Percentiles rank a stretch among this genome's conserved stretches.
These are phyloP conservation scores for Chromobotia macracanthus DNA, from an alignment of 2,797 vertebrate species.

Conservation along the genomic window DNA sequence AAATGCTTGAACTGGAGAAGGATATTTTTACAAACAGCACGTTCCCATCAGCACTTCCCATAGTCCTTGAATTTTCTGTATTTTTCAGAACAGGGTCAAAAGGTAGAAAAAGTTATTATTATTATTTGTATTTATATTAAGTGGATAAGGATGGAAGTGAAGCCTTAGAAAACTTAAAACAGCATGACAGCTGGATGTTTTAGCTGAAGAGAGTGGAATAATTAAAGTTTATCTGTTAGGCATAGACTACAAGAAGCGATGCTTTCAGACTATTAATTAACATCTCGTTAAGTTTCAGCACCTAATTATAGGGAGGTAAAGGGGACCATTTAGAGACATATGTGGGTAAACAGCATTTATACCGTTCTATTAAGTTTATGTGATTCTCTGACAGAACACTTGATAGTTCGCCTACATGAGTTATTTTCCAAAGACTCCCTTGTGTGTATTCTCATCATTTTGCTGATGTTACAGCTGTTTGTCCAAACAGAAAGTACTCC, in stretches of 20 bases:
- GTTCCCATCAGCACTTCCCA: too few relatives aligned
- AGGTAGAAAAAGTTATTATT: neutral
- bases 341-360: constrained; percentile 27
- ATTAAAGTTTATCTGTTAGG: constrained; percentile 39
- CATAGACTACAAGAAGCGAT: constrained; percentile 7
- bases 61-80: constrained; percentile 20
- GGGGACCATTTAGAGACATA: constrained; percentile 18
- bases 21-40: too few relatives aligned
- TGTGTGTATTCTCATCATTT: neutral
- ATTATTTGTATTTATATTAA: too few relatives aligned
- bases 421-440: neutral
- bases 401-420: constrained; percentile 1
- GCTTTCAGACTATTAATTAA: constrained; percentile 26
- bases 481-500: neutral
- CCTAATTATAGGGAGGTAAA: constrained; percentile 29
- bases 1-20: too few relatives aligned
- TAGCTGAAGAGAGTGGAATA: constrained; percentile 7
- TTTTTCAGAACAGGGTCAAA: constrained; percentile 17
- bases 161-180: neutral
- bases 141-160: neutral
- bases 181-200: constrained; percentile 26
- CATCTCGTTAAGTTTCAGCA: constrained; percentile 31
- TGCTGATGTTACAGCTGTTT: neutral
- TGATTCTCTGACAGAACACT: constrained; percentile 8
- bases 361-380: constrained; percentile 21